Conservation (phyloP, 2,888 invertebrate genomes). For the Nephrocerus scutellatus region DNA sequence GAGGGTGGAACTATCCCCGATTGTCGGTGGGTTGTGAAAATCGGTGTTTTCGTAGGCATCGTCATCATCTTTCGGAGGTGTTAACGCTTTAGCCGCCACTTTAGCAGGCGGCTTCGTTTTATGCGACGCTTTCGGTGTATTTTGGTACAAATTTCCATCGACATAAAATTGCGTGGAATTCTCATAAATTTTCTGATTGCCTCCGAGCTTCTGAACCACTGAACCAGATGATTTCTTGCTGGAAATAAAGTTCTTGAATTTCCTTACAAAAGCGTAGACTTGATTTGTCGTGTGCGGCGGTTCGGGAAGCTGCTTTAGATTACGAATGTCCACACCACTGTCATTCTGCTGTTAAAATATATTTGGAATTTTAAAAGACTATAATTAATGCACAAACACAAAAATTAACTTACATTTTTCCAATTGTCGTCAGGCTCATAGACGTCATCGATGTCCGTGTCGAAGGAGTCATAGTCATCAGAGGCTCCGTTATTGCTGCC, state of each 20-base stretch:
- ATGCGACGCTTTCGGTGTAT: constrained; percentile 23
- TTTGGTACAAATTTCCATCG: constrained; percentile 25
- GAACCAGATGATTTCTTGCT: constrained; percentile 39
- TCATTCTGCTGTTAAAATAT: constrained; percentile 43
- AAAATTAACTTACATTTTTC: constrained; percentile 35
- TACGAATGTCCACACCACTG: constrained; percentile 50
- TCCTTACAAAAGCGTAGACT: constrained; percentile 62
- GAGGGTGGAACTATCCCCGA: constrained; percentile 17
- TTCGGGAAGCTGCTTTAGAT: constrained; percentile 55
- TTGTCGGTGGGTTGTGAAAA: constrained; percentile 29
- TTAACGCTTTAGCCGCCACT: constrained; percentile 7
- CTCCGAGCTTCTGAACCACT: constrained; percentile 22
- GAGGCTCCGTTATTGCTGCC: constrained; percentile 37
- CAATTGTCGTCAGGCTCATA: constrained; percentile 47
- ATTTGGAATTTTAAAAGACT: too few species aligned
- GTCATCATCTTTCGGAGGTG: constrained; percentile 12
- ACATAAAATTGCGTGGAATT: constrained; percentile 38
- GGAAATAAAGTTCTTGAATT: constrained; percentile 58
- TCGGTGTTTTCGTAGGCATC: constrained; percentile 37
- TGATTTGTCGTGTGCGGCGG: constrained; percentile 52
- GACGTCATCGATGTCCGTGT: constrained; percentile 55
- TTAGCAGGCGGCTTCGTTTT: not conserved
- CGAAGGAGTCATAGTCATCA: constrained; percentile 67
- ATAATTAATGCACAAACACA: not conserved
- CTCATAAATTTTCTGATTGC: constrained; percentile 41